These are phyloP conservation scores for Idris sp. DNA, from an alignment of 1,140 invertebrate species.

Conservation along the genomic window DNA sequence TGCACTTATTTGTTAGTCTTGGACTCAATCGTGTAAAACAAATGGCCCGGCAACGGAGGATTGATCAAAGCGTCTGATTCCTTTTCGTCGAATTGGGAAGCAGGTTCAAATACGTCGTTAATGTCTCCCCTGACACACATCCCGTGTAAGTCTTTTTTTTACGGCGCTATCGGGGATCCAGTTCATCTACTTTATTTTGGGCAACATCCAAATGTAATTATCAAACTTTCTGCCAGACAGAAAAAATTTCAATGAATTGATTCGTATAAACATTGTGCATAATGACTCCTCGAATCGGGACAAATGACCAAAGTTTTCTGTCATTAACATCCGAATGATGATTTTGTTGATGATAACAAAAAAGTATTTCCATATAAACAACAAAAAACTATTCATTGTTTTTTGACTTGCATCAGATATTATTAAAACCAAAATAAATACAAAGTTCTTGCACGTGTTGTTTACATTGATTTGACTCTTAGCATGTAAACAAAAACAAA, in stretches of 20 bases:
- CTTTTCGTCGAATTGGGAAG: constrained; percentile 56
- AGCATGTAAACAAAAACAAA: no score
- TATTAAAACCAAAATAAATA: no score
- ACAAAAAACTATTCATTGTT: no score
- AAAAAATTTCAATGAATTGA: constrained; percentile 44
- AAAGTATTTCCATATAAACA: no score
- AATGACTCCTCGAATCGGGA: constrained; percentile 5
- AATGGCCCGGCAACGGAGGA: constrained; percentile 32
- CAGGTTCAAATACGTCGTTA: constrained; percentile 59
- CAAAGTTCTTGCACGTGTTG: no score
- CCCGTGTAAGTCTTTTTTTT: constrained; percentile 33
- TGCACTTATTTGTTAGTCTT: constrained; percentile 47
- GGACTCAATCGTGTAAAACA: constrained; percentile 45
- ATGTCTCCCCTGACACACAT: constrained; percentile 54
- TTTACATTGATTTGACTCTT: no score
- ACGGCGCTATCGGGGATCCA: constrained; percentile 7
- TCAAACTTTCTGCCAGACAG: constrained; percentile 23
- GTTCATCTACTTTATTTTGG: constrained; percentile 43
- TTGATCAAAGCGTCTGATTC: constrained; percentile 46
- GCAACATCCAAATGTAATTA: constrained; percentile 51
- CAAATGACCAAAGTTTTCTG: constrained; percentile 11
- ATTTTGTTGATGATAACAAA: no score
- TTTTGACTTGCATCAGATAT: no score
- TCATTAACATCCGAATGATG: no score
- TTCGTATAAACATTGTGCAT: constrained; percentile 9